Evolutionary conservation across 1,140 invertebrate species (phyloP), one percentile per base, ranked within the genome.

Genomic region (Heliothis subflexa): DNA sequence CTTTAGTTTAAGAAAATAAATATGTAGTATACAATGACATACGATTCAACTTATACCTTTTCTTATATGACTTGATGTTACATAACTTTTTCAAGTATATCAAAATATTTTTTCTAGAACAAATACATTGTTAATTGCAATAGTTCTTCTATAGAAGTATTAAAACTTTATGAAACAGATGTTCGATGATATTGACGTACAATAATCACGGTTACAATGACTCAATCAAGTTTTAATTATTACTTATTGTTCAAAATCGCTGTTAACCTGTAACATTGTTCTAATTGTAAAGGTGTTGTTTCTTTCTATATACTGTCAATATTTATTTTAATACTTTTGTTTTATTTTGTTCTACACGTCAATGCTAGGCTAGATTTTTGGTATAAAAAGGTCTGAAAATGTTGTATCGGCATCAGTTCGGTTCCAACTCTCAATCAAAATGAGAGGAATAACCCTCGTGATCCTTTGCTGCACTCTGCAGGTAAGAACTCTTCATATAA

Each of bases 401-500:
- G 61, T 64, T 45, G 25, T 55, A 28, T 79, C 78, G 66, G 47
- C 80, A 93, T 93, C 92, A 93, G 91, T 92, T 84, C 87, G 90
- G 90, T 91, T 87, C 75, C 90, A 88, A 86, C 92, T 93, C 92
- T 93, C 92, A 87, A 33, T 33, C 55, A 91, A 81, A 61, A 93
- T 93, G 92, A 93, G 92, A 90, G 92, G 82, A 47, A 85, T 82
- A 87, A 83, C 89, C 92, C 89, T 93, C 76, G 90, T 93, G 92
- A 93, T 93, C 92, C 84, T 93, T 86, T 91, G 85, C 91, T 90
- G 88, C 83, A 89, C 88, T 83, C 84, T 93, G 83, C 91, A 93
- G 90, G 92, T 93, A 59, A 93, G 90, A 77, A 21, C 33, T 28
- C 18, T n/a, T 16, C 12, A n/a, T 50, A 71, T 16, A 18, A 12